Base-by-base conservation (phyloP, 2,113 vertebrate species). In the Anser brachyrhynchus region DNA sequence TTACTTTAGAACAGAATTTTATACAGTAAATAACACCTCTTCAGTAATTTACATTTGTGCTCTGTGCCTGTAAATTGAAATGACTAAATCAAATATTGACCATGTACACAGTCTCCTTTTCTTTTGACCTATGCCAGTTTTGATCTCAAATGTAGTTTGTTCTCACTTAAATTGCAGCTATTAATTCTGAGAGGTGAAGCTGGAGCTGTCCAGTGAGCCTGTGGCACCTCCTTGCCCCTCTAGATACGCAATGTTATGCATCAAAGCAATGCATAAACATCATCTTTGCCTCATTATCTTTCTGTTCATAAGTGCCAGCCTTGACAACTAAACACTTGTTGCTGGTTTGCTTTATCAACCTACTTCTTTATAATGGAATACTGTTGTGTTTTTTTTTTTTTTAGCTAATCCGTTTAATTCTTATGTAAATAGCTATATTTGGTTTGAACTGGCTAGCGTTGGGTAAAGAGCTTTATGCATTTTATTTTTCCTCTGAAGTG, bases 201-300 rank as follows among this genome's bases (percentile, higher is more conserved):
- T 82, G 95, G 95, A 96, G 95, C 94, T 94, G 92, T 95, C 92
- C 93, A 93, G 75, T 31, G 11, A 84, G 35, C 25, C 59, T 26
- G 4, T 8, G 49, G 52, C 78, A 52, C 25, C 49, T 92, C 31
- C n/a, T 20, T 37, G 18, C n/a, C 44, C 39, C 21, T 35, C 25
- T 52, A 69, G 62, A 3, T 72, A 2, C 0, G 5, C n/a, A 35
- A 0, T 22, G 41, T 20, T 22, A 11, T 3, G 4, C 54, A n/a
- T 54, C 59, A 70, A 39, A 80, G 41, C 41, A 26, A n/a, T 72
- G 31, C 21, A 52, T 17, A 35, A 58, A 29, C 20, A 11, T 31
- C 83, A 26, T 15, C 35, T 87, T 90, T 89, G 15, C 58, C 28
- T 92, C 25, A 41, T 90, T 84, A 11, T 28, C n/a, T 74, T 78